A percentile compares a stretch with the other conserved stretches of the same genome.
phyloP scores from a whole-genome alignment of 2,888 invertebrate genomes.

The Macaria liturata region DNA sequence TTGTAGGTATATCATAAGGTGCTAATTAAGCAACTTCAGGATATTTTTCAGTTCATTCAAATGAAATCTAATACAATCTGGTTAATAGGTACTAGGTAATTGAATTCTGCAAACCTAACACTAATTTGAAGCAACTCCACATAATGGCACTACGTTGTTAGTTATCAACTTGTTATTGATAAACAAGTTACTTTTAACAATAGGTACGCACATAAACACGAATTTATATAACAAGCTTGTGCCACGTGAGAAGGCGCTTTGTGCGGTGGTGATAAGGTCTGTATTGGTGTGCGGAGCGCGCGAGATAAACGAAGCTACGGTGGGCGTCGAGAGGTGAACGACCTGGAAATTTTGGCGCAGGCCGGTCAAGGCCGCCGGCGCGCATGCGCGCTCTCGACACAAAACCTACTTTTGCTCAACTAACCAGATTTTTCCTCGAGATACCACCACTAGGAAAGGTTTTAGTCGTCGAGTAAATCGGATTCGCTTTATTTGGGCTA shows the following conservation, averaged over 20 bases:
- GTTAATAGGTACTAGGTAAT: background rate
- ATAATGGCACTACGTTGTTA: constrained; percentile 44
- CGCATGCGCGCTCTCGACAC: constrained; percentile 57
- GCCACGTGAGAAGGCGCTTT: constrained; percentile 41
- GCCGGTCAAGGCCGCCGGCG: constrained; percentile 79
- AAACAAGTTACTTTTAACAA: constrained; percentile 76
- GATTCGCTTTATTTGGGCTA: constrained; percentile 18
- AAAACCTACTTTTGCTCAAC: constrained; percentile 32
- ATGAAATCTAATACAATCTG: too few species aligned
- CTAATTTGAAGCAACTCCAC: constrained; percentile 40
- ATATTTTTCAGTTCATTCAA: too few species aligned
- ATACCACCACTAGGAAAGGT: constrained; percentile 12
- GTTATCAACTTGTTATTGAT: constrained; percentile 63
- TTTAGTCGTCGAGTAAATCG: constrained; percentile 11
- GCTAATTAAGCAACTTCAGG: too few species aligned
- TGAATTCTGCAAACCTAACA: constrained; percentile 11
- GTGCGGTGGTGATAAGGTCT: constrained; percentile 40
- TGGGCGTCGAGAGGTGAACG: constrained; percentile 77
- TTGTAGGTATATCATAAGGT: too few species aligned
- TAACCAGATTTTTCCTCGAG: constrained; percentile 16
- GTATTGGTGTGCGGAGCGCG: constrained; percentile 47
- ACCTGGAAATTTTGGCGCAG: constrained; percentile 82
- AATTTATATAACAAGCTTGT: constrained; percentile 66
- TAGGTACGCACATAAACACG: constrained; percentile 69
- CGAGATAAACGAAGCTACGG: constrained; percentile 76